Percentiles rank a stretch among this genome's conserved stretches.
Conservation (phyloP, 2,113 vertebrate genomes). For the Poeciliopsis prolifica region DNA sequence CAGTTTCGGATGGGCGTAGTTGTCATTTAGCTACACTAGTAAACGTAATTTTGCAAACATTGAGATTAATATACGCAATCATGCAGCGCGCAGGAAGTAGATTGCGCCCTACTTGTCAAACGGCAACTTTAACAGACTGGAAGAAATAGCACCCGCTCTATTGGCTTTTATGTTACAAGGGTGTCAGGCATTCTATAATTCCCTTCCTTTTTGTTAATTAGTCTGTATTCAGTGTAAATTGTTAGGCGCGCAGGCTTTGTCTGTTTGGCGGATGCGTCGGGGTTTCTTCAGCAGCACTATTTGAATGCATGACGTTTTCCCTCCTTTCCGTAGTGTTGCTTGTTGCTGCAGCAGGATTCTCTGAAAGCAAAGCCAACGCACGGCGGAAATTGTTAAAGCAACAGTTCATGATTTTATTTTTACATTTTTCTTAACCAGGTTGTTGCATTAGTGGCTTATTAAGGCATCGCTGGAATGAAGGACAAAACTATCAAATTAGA, state of each 20-base stretch:
- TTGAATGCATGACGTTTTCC: constrained; percentile 81
- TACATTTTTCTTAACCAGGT: neutral
- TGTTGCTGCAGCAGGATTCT: neutral
- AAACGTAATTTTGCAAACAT: neutral
- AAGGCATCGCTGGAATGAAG: neutral
- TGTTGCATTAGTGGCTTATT: neutral
- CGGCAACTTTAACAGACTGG: neutral
- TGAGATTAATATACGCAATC: constrained; percentile 5
- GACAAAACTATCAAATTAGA: neutral
- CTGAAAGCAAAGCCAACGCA: neutral
- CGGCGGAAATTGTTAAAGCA: constrained; percentile 61
- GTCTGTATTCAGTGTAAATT: neutral
- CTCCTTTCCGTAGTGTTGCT: constrained; percentile 61
- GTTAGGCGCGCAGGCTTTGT: neutral
- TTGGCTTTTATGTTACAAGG: neutral
- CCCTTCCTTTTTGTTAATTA: neutral
- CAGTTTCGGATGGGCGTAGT: neutral
- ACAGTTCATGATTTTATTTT: constrained; percentile 13
- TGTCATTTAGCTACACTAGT: neutral
- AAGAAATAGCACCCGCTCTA: neutral
- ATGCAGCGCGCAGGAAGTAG: constrained; percentile 6
- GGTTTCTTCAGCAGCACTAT: constrained; percentile 21
- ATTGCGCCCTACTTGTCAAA: neutral
- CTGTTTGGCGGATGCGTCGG: constrained; percentile 1
- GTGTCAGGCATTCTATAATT: neutral